Conservation (phyloP, 2,797 vertebrate species). For the Oreonectes daqikongensis region DNA sequence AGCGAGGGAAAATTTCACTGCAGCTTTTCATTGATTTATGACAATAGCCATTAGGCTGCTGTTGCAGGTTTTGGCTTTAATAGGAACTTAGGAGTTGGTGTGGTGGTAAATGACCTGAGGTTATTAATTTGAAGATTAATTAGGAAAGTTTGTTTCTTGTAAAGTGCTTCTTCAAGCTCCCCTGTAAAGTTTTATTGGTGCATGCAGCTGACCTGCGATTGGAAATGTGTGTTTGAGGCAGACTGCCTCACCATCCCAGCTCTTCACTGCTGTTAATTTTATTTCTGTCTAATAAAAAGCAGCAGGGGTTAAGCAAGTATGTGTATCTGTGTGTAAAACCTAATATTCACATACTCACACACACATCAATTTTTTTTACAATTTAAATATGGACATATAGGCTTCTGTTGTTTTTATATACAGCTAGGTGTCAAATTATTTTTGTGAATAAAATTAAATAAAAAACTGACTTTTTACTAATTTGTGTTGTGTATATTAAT, state of each 20-base stretch:
- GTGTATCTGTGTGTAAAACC: constrained; percentile 12
- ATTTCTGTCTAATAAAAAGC: constrained; percentile 94
- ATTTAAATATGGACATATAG: background rate
- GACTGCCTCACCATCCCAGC: constrained; percentile 80
- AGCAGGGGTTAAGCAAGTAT: constrained; percentile 22
- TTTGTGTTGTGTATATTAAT: no score
- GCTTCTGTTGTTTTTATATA: background rate
- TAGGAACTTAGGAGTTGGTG: constrained; percentile 61
- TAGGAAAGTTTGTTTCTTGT: constrained; percentile 81
- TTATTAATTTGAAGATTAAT: constrained; percentile 80
- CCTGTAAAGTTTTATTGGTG: constrained; percentile 93
- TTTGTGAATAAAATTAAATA: no score
- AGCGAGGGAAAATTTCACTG: constrained; percentile 70
- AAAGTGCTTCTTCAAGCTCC: constrained; percentile 83
- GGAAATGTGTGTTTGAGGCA: constrained; percentile 90
- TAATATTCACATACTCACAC: constrained; percentile 38
- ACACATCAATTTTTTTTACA: no score
- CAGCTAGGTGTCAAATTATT: background rate
- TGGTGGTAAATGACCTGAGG: constrained; percentile 64
- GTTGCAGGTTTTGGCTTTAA: constrained; percentile 66
- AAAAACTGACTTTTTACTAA: no score
- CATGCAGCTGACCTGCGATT: constrained; percentile 91
- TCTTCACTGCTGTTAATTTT: constrained; percentile 94
- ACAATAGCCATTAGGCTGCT: constrained; percentile 73
- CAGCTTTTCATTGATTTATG: constrained; percentile 74